phyloP scores from a whole-genome alignment of 2,797 vertebrate species.

The Remorina albescens region DNA sequence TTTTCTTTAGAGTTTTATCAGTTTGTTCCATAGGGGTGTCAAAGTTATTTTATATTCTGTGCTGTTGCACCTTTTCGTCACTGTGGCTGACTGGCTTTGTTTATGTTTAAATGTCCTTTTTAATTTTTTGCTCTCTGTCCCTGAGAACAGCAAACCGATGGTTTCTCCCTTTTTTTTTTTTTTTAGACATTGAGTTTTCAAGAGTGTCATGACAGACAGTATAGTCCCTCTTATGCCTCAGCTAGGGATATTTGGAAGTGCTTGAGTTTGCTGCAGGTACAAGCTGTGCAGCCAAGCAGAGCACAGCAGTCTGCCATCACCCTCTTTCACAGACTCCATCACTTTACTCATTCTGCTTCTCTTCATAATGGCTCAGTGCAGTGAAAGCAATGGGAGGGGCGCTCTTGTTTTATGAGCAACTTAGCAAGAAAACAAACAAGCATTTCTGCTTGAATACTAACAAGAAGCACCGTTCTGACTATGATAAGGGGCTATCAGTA shows the following conservation, averaged over 20 bases:
- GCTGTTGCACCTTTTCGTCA: conserved; percentile 23
- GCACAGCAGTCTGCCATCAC: conserved; percentile 70
- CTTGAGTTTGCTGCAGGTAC: conserved; percentile 72
- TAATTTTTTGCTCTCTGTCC: conserved; percentile 45
- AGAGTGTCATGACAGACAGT: conserved; percentile 60
- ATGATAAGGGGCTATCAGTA: conserved; percentile 86
- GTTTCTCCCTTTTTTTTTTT: no score
- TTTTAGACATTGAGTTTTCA: conserved; percentile 47
- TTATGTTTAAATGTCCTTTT: conserved; percentile 38
- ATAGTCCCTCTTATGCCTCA: conserved; percentile 38
- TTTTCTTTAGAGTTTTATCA: conserved; percentile 21
- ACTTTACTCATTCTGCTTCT: conserved; percentile 58
- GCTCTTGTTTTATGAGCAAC: conserved; percentile 30
- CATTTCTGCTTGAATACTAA: conserved; percentile 44
- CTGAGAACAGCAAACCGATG: conserved; percentile 50
- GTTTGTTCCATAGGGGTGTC: conserved; percentile 21
- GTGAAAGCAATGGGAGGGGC: conserved; percentile 35
- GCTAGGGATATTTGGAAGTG: conserved; percentile 59
- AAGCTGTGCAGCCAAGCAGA: conserved; percentile 71
- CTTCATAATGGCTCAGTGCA: conserved; percentile 47
- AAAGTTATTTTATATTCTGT: conserved; percentile 23
- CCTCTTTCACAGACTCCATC: conserved; percentile 52
- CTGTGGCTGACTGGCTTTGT: conserved; percentile 22
- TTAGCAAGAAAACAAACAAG: conserved; percentile 27
- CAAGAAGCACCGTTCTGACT: conserved; percentile 35